Conservation (phyloP, 1,140 invertebrate genomes). For the Bicyclus anynana region DNA sequence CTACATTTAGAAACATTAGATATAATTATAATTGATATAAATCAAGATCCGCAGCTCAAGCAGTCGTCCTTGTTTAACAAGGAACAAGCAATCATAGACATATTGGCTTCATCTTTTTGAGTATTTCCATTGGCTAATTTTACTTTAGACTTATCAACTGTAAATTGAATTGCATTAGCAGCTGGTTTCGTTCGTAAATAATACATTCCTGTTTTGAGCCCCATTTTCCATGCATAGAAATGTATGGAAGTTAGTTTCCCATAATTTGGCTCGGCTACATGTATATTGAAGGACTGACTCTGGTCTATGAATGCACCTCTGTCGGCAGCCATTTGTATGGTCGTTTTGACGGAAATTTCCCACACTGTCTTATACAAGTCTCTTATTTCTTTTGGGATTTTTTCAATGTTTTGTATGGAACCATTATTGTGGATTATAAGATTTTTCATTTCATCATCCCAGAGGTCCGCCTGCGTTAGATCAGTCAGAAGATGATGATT, state of each 20-base stretch:
- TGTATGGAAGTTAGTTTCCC: slow-evolving; percentile 98
- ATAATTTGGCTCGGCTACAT: slow-evolving; percentile 96
- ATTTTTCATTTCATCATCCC: slow-evolving; percentile 99
- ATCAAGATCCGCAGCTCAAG: slow-evolving; percentile 85
- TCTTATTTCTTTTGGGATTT: slow-evolving; percentile 94
- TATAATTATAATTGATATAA: neutral
- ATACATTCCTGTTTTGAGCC: slow-evolving; percentile 99
- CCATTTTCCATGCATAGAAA: slow-evolving; percentile 98
- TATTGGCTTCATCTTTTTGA: slow-evolving; percentile 78
- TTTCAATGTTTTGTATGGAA: slow-evolving; percentile 94
- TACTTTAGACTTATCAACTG: slow-evolving; percentile 94
- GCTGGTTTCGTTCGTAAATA: slow-evolving; percentile 98
- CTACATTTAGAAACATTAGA: neutral
- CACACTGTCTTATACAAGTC: slow-evolving; percentile 98
- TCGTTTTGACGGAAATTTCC: slow-evolving; percentile 97
- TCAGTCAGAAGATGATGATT: slow-evolving; percentile 98
- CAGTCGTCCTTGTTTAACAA: slow-evolving; percentile 95
- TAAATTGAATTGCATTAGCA: slow-evolving; percentile 97
- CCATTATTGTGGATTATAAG: slow-evolving; percentile 94
- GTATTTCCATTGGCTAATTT: slow-evolving; percentile 50
- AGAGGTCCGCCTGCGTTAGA: slow-evolving; percentile 92
- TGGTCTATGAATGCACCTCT: slow-evolving; percentile 99
- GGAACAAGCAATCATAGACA: slow-evolving; percentile 91
- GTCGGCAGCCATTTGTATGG: slow-evolving; percentile 98
- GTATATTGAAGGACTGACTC: slow-evolving; percentile 97